Evolutionary conservation across 2,888 invertebrate genomes (phyloP).

Genomic region (Ectobius pallidus): DNA sequence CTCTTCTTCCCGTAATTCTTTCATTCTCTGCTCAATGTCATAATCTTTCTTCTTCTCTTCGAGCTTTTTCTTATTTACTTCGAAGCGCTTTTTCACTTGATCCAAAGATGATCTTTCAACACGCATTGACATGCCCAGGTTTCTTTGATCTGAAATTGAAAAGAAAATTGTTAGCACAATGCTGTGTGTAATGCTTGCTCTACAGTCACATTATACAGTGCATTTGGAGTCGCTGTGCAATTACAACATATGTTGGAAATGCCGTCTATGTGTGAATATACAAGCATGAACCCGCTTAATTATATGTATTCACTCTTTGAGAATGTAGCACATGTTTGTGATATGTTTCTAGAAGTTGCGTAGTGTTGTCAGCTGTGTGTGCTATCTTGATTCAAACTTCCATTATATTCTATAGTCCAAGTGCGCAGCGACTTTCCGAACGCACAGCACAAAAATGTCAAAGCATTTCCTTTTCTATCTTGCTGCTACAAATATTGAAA

Average conservation of each 20-base stretch:
- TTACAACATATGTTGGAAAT: no score
- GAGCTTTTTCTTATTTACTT: slow-evolving; percentile 88
- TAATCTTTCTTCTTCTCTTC: slow-evolving; percentile 97
- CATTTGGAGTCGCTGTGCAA: no score
- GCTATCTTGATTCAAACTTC: no score
- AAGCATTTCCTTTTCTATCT: no score
- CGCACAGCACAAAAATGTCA: no score
- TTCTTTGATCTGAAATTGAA: slow-evolving; percentile 77
- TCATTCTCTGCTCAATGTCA: slow-evolving; percentile 87
- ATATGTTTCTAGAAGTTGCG: neutral
- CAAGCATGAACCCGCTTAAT: no score
- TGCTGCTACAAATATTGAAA: no score
- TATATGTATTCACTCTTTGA: no score
- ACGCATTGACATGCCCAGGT: slow-evolving; percentile 99
- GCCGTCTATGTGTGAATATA: neutral
- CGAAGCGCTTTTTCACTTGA: slow-evolving; percentile 92
- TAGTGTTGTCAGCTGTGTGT: no score
- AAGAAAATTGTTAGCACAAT: slow-evolving; percentile 1
- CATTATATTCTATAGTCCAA: no score
- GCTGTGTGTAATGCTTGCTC: neutral
- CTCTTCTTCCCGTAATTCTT: slow-evolving; percentile 95
- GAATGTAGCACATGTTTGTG: neutral
- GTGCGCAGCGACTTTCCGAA: no score
- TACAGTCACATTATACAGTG: neutral
- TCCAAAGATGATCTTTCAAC: slow-evolving; percentile 94